Percentiles rank a stretch among this genome's conserved stretches.
Conservation (phyloP, 2,888 invertebrate species). For the Rhagonycha fulva region DNA sequence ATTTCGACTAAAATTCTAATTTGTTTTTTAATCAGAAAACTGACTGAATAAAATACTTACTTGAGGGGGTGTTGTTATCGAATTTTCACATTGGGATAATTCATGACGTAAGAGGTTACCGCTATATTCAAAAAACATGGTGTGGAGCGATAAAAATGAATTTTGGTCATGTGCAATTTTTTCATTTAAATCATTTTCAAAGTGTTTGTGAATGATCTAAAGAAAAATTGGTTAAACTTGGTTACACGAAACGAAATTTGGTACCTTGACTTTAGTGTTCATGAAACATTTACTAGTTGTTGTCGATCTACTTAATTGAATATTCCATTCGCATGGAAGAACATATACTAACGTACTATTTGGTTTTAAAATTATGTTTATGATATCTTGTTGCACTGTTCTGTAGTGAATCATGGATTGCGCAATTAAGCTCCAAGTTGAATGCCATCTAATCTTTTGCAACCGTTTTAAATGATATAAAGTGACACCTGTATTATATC, state of each 20-base stretch:
- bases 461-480: slow-evolving; percentile 75
- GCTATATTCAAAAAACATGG: slow-evolving; percentile 83
- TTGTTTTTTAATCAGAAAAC: background rate
- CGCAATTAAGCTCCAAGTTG: slow-evolving; percentile 75
- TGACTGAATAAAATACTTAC: background rate
- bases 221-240: slow-evolving; percentile 19
- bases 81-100: slow-evolving; percentile 65
- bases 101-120: slow-evolving; percentile 78
- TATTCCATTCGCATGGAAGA: slow-evolving; percentile 88
- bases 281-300: slow-evolving; percentile 77
- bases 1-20: slow-evolving; percentile 62
- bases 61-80: background rate
- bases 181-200: slow-evolving; percentile 70
- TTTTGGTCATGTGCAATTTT: slow-evolving; percentile 77
- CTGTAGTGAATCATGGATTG: slow-evolving; percentile 71
- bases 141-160: slow-evolving; percentile 79
- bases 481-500: slow-evolving; percentile 82
- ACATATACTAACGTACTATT: slow-evolving; percentile 73
- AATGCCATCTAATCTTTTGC: slow-evolving; percentile 71
- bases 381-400: slow-evolving; percentile 89
- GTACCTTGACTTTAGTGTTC: slow-evolving; percentile 69
- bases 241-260: background rate
- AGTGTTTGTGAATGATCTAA: slow-evolving; percentile 91
- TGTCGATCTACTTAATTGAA: slow-evolving; percentile 87
- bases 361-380: slow-evolving; percentile 84